Conservation (phyloP, 2,113 vertebrate genomes). For the Hiodon alosoides region DNA sequence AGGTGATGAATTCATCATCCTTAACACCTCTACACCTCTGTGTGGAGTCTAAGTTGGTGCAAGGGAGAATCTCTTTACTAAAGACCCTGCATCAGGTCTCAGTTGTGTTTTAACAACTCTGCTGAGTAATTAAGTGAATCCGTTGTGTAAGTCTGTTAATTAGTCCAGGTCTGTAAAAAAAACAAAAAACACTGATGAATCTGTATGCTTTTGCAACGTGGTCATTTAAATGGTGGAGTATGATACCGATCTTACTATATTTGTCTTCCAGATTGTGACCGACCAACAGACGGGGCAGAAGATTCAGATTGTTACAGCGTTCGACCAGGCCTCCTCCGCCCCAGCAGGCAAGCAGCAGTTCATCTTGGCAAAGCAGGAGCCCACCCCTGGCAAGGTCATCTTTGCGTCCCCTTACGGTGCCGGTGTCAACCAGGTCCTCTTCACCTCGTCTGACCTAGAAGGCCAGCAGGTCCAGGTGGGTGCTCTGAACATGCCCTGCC, state of each 20-base stretch:
- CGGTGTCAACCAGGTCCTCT: slow-evolving; percentile 89
- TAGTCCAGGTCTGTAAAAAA: too few relatives aligned
- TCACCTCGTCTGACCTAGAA: slow-evolving; percentile 83
- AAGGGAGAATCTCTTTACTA: too few relatives aligned
- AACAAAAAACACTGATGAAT: too few relatives aligned
- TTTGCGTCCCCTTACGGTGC: slow-evolving; percentile 79
- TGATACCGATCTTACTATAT: neutral
- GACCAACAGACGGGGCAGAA: slow-evolving; percentile 94
- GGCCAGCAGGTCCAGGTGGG: slow-evolving; percentile 89
- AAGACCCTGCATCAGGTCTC: too few relatives aligned
- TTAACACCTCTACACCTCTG: too few relatives aligned
- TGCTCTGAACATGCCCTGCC: too few relatives aligned
- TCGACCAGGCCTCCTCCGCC: slow-evolving; percentile 67
- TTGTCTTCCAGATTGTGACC: slow-evolving; percentile 79
- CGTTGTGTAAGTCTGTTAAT: too few relatives aligned
- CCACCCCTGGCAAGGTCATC: slow-evolving; percentile 87
- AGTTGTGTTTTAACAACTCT: too few relatives aligned
- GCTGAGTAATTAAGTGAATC: too few relatives aligned
- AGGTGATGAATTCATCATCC: slow-evolving; percentile 54
- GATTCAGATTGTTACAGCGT: slow-evolving; percentile 93
- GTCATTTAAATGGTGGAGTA: too few relatives aligned
- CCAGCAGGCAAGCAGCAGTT: slow-evolving; percentile 87
- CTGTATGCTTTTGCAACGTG: too few relatives aligned
- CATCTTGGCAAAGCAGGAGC: slow-evolving; percentile 84
- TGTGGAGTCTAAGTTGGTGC: neutral